Evolutionary conservation across 1,140 invertebrate species (phyloP), one percentile per base, ranked within the genome.

Genomic region (Zaprionus inermis): DNA sequence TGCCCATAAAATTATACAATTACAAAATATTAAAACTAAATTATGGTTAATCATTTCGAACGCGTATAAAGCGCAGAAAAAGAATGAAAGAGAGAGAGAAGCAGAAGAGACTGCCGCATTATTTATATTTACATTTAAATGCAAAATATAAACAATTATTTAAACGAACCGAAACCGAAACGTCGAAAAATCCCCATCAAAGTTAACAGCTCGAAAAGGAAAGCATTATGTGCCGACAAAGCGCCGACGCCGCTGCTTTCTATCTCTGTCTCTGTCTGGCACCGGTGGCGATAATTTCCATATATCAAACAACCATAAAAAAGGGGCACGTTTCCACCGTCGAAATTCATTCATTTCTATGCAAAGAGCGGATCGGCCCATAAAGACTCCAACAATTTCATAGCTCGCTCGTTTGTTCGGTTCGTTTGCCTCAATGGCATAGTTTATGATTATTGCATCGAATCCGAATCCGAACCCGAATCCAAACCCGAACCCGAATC

Each of bases 1-100:
- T 89, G 74, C 57, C 68, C 84, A 78, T 80, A 73, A 89, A 89
- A 83, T 88, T 88, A 89, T 88, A 89, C 80, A 88, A 88, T 88
- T 88, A 88, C 84, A 89, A 89, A 88, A 88, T 88, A 89, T 80
- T 88, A 81, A 84, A 84, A 69, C 64, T 63, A 73, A 81, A 71
- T 88, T 84, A 89, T 88, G 77, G 84, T 66, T 84, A 78, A 83
- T 81, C 64, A 88, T 89, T 89, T 78, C 61, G 38, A 70, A 54
- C 64, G 76, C 76, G 63, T 67, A 74, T 57, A 36, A 64, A 38
- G 24, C 4, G 32, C 68, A 70, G 64, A 70, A 65, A 61, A 16
- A 11, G 12, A 51, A 0, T 11, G 3, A 7, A 18, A 22, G 6
- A 52, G 20, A n/a, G 3, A 16, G 20, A 32, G n/a, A 36, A n/a